These are phyloP conservation scores for Lasiurus borealis DNA, from an alignment of 2,113 vertebrate species.

Conservation along the genomic window DNA sequence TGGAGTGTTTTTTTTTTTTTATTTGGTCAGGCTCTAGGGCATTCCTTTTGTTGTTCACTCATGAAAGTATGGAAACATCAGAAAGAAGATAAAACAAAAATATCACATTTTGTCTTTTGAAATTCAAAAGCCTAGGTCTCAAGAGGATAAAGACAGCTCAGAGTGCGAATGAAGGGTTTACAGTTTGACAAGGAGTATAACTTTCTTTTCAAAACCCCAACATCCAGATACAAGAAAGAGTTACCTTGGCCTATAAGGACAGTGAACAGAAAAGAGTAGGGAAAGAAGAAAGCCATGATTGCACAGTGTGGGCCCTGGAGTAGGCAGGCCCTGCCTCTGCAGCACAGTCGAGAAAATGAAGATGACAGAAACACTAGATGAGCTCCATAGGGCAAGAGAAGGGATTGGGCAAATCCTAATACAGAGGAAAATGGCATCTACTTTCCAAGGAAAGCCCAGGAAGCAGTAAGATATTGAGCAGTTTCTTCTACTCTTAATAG, in stretches of 20 bases:
- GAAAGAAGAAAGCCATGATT: background rate
- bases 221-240: background rate
- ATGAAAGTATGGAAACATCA: conserved; percentile 60
- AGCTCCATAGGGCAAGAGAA: background rate
- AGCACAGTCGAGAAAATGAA: background rate
- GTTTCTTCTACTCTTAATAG: background rate
- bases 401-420: accelerated
- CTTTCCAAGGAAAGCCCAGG: background rate
- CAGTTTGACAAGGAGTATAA: background rate
- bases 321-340: too few relatives aligned
- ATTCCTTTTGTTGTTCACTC: conserved; percentile 51
- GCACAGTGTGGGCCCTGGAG: accelerated
- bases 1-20: background rate
- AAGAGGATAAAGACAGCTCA: background rate
- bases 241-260: background rate
- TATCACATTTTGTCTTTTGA: conserved; percentile 15
- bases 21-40: background rate
- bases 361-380: background rate
- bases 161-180: background rate
- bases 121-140: conserved; percentile 45
- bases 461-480: background rate
- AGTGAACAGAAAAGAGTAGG: background rate
- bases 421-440: background rate
- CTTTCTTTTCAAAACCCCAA: background rate
- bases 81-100: conserved; percentile 62